phyloP scores from a whole-genome alignment of 2,888 invertebrate genomes.

The Parthenolecanium corni region DNA sequence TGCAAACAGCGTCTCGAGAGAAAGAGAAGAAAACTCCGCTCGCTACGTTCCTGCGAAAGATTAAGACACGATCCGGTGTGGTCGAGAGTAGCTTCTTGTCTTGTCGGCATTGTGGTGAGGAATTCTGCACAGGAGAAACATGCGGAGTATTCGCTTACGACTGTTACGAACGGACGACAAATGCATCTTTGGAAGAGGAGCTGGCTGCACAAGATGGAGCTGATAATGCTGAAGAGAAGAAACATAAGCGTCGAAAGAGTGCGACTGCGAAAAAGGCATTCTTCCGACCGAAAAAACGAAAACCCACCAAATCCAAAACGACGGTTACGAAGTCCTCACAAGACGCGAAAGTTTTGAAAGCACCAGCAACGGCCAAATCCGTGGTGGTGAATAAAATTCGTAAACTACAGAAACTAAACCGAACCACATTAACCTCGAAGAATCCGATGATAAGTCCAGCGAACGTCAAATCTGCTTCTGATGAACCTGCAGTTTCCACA shows the following conservation, averaged over 20 bases:
- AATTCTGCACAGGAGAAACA: conserved; percentile 61
- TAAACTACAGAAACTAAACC: neutral
- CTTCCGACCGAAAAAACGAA: neutral
- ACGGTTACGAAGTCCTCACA: neutral
- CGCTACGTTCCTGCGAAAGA: conserved; percentile 55
- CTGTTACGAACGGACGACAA: conserved; percentile 33
- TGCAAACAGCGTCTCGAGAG: conserved; percentile 58
- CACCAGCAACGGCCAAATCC: neutral
- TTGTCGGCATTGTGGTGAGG: conserved; percentile 72
- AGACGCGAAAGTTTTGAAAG: neutral
- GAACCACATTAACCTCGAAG: neutral
- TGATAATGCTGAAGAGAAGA: neutral
- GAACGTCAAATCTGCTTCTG: no score
- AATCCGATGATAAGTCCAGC: neutral
- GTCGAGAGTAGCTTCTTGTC: conserved; percentile 62
- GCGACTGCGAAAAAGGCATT: neutral
- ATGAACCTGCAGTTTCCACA: no score
- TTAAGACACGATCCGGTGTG: conserved; percentile 69
- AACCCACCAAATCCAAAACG: neutral
- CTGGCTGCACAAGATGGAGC: neutral
- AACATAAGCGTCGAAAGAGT: neutral
- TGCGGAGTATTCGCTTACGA: conserved; percentile 50
- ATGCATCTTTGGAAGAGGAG: neutral
- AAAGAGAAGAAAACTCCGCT: conserved; percentile 54
- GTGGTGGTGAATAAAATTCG: neutral